A percentile compares a stretch with the other conserved stretches of the same genome.
These are phyloP conservation scores for Gadus chalcogrammus DNA, from an alignment of 2,113 vertebrate genomes.

Conservation along the genomic window DNA sequence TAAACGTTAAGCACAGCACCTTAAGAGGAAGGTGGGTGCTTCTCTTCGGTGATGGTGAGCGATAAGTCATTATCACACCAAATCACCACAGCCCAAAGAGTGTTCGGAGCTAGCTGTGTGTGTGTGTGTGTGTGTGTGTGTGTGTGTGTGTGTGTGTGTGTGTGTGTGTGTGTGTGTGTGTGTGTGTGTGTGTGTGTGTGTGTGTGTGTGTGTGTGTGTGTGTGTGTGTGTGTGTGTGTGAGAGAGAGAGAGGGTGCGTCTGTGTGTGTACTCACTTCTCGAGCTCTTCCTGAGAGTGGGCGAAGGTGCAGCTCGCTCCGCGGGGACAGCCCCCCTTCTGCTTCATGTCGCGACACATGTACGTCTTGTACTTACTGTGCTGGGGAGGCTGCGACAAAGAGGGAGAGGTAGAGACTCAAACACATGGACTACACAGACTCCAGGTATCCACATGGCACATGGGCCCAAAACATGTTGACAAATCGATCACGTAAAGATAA, in stretches of 20 bases:
- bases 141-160: background rate
- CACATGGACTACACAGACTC: too few species aligned
- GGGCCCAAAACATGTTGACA: too few species aligned
- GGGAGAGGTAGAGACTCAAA: background rate
- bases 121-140: background rate
- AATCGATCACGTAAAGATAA: too few species aligned
- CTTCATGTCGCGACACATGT: slow-evolving; percentile 99
- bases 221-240: background rate
- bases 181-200: background rate
- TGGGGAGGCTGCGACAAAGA: slow-evolving; percentile 82
- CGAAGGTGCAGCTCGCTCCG: slow-evolving; percentile 96
- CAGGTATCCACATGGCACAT: too few species aligned
- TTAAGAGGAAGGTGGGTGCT: too few species aligned
- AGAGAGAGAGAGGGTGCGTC: too few species aligned
- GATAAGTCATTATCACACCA: too few species aligned
- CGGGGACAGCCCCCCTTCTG: slow-evolving; percentile 96
- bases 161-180: background rate
- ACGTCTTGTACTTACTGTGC: slow-evolving; percentile 99
- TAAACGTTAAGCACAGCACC: too few species aligned
- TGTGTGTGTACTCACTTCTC: slow-evolving; percentile 86
- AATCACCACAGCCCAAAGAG: background rate
- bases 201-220: background rate
- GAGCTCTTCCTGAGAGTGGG: slow-evolving; percentile 97
- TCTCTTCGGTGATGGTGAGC: too few species aligned
- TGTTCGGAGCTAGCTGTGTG: background rate